phyloP scores from a whole-genome alignment of 2,888 invertebrate genomes.

The Oxycera nigricornis region DNA sequence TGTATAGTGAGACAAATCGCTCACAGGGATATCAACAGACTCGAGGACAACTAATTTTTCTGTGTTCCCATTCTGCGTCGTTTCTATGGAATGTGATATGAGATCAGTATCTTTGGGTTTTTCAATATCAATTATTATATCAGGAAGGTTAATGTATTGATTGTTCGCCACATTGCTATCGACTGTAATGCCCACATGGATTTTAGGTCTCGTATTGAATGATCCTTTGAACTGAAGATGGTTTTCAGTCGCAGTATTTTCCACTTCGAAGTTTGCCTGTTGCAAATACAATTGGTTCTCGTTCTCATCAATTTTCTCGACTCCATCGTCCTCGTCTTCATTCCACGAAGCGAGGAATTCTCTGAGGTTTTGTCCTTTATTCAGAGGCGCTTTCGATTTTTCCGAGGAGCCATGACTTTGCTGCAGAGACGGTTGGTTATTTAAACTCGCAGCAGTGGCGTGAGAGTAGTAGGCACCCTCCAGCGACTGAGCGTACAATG shows the following conservation, averaged over 20 bases:
- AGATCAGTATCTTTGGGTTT: conserved; percentile 52
- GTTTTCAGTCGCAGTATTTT: conserved; percentile 45
- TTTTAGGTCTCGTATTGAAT: conserved; percentile 49
- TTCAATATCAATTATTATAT: conserved; percentile 61
- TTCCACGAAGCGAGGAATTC: conserved; percentile 62
- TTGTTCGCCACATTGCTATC: conserved; percentile 53
- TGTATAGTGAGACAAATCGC: conserved; percentile 12
- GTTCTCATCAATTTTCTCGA: conserved; percentile 35
- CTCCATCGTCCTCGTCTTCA: conserved; percentile 58
- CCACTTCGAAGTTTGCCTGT: conserved; percentile 25
- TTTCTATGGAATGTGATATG: conserved; percentile 20
- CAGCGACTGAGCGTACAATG: neutral
- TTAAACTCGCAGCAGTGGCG: neutral
- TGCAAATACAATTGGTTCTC: conserved; percentile 27
- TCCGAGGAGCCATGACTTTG: neutral
- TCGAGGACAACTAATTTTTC: conserved; percentile 48
- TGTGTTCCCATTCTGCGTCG: conserved; percentile 12
- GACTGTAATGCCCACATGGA: conserved; percentile 52
- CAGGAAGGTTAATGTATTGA: conserved; percentile 58
- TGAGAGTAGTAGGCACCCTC: conserved; percentile 4
- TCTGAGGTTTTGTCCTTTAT: conserved; percentile 57
- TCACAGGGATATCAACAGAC: conserved; percentile 47
- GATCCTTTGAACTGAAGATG: conserved; percentile 49
- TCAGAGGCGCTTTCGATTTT: conserved; percentile 40
- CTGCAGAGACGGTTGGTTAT: neutral